Percentiles rank a stretch among this genome's conserved stretches.
Evolutionary conservation across 2,888 invertebrate genomes (phyloP).

Genomic region (Zeuzera pyrina): DNA sequence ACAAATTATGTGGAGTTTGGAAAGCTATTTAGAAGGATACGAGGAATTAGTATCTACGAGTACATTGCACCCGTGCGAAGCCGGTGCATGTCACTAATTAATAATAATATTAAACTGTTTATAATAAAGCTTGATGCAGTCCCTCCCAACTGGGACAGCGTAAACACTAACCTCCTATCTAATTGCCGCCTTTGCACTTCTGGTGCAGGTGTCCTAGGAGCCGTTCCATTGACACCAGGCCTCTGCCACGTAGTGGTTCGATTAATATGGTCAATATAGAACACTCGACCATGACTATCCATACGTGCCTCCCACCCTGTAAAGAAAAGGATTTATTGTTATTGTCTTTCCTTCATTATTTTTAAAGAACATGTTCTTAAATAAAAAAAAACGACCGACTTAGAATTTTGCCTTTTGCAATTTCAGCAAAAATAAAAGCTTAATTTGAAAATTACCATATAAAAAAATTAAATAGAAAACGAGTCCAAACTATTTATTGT

Average conservation of each 20-base stretch:
- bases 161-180: conserved; percentile 67
- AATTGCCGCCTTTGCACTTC: conserved; percentile 80
- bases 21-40: too few species aligned
- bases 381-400: too few species aligned
- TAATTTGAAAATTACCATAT: not conserved
- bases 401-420: too few species aligned
- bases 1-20: too few species aligned
- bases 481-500: not conserved
- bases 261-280: conserved; percentile 98
- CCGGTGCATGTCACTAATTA: too few species aligned
- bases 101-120: too few species aligned
- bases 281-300: conserved; percentile 96
- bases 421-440: not conserved
- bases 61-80: too few species aligned
- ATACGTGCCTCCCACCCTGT: conserved; percentile 97
- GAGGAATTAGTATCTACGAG: too few species aligned
- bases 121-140: too few species aligned
- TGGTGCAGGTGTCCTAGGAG: conserved; percentile 67
- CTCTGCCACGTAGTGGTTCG: conserved; percentile 97
- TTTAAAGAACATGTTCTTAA: too few species aligned
- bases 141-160: conserved; percentile 1
- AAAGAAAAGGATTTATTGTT: conserved; percentile 20
- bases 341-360: not conserved
- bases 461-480: not conserved
- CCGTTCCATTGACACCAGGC: conserved; percentile 74